These are phyloP conservation scores for Aphidoletes aphidimyza DNA, from an alignment of 2,888 invertebrate species.

Conservation along the genomic window DNA sequence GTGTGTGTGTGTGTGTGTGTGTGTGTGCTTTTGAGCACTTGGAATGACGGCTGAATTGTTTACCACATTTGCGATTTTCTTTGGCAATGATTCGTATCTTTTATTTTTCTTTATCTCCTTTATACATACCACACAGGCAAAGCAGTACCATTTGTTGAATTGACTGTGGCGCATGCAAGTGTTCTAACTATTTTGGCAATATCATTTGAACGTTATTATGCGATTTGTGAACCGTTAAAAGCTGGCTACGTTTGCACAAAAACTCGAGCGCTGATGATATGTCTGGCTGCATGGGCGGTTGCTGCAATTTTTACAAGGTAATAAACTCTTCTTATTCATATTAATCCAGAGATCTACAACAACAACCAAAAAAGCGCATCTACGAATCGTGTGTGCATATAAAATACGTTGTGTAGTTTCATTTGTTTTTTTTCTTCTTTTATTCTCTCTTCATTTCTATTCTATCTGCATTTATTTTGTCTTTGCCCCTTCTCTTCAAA, in stretches of 20 bases:
- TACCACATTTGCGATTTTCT: conserved; percentile 26
- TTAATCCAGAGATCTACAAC: not conserved
- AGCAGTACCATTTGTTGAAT: conserved; percentile 90
- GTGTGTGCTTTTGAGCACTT: not conserved
- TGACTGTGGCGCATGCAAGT: conserved; percentile 91
- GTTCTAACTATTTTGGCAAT: conserved; percentile 93
- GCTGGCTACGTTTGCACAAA: conserved; percentile 92
- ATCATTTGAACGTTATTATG: conserved; percentile 90
- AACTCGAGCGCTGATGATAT: conserved; percentile 83
- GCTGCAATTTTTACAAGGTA: conserved; percentile 89
- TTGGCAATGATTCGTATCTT: not conserved
- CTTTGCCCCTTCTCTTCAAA: not conserved
- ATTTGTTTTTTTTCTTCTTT: not conserved
- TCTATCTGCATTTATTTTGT: not conserved
- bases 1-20: too few relatives aligned
- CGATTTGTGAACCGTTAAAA: conserved; percentile 90
- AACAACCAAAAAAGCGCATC: conserved; percentile 13
- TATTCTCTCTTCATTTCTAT: not conserved
- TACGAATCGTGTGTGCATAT: conserved; percentile 37
- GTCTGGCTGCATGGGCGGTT: conserved; percentile 84
- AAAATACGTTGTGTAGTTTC: not conserved
- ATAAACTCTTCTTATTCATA: conserved; percentile 59
- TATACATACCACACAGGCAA: conserved; percentile 75
- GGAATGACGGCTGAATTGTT: not conserved
- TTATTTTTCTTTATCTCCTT: conserved; percentile 58